These are phyloP conservation scores for Leucozona laternaria DNA, from an alignment of 2,888 invertebrate genomes.

Conservation along the genomic window DNA sequence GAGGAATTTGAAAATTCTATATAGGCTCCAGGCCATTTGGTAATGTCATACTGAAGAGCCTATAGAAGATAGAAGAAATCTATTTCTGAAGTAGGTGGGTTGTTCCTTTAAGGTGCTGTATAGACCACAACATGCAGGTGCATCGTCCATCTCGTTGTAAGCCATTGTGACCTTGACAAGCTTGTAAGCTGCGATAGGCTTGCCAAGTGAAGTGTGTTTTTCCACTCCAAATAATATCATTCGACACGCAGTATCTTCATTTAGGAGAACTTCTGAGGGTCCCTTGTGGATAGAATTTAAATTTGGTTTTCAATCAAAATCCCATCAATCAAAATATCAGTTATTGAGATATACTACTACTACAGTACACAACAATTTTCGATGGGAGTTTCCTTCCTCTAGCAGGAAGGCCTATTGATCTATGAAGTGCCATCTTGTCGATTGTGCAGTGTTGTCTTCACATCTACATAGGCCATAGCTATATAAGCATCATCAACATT, in stretches of 20 bases:
- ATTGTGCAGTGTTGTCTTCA: constrained; percentile 28
- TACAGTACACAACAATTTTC: constrained; percentile 1
- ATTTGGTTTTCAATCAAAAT: constrained; percentile 65
- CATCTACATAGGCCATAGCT: not conserved
- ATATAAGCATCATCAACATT: constrained; percentile 20
- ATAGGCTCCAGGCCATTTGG: constrained; percentile 42
- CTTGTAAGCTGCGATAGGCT: constrained; percentile 21
- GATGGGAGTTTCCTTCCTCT: constrained; percentile 15
- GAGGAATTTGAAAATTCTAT: constrained; percentile 49
- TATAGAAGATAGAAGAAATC: not conserved
- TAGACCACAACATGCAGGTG: constrained; percentile 41
- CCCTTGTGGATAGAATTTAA: constrained; percentile 19
- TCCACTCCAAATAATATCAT: constrained; percentile 44
- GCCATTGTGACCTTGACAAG: constrained; percentile 62
- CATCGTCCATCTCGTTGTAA: constrained; percentile 14
- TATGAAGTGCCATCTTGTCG: constrained; percentile 46
- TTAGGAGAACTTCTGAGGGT: constrained; percentile 26
- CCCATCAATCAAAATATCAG: constrained; percentile 68
- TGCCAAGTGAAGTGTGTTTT: constrained; percentile 31
- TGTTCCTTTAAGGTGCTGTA: not conserved
- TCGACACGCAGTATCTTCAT: constrained; percentile 66
- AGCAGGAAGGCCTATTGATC: constrained; percentile 19
- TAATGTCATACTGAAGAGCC: constrained; percentile 64
- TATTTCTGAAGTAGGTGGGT: constrained; percentile 32
- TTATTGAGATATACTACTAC: constrained; percentile 60